Evolutionary conservation across 1,140 invertebrate genomes (phyloP).

Genomic region (Lepidurus apus): DNA sequence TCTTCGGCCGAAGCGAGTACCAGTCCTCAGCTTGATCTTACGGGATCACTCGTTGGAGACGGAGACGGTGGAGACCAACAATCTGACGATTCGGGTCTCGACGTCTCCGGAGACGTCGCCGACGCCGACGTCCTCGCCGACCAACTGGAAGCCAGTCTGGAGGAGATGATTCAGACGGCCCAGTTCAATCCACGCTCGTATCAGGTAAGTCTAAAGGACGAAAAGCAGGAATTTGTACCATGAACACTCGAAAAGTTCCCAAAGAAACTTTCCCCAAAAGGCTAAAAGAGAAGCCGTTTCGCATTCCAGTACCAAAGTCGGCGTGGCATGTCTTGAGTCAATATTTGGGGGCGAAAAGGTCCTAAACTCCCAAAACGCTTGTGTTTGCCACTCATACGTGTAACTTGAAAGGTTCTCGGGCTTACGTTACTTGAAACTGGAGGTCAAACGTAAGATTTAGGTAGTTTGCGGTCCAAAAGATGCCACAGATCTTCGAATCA

Average conservation of each 20-base stretch:
- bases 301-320: conserved; percentile 1
- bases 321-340: background rate
- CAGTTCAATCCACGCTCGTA: conserved; percentile 56
- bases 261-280: background rate
- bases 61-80: conserved; percentile 8
- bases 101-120: conserved; percentile 4
- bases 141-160: conserved; percentile 44
- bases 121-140: conserved; percentile 35
- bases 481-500: too few relatives aligned
- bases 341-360: background rate
- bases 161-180: conserved; percentile 60
- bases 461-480: too few relatives aligned
- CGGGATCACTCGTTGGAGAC: background rate
- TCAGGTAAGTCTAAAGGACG: conserved; percentile 48
- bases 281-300: background rate
- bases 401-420: background rate
- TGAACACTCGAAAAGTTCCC: background rate
- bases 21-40: background rate
- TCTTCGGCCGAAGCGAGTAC: background rate
- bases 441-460: too few relatives aligned
- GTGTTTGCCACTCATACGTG: background rate
- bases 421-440: too few relatives aligned
- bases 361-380: background rate
- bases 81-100: background rate
- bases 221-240: background rate